Evolutionary conservation across 1,140 invertebrate species (phyloP).

Genomic region (Cydia fagiglandana): DNA sequence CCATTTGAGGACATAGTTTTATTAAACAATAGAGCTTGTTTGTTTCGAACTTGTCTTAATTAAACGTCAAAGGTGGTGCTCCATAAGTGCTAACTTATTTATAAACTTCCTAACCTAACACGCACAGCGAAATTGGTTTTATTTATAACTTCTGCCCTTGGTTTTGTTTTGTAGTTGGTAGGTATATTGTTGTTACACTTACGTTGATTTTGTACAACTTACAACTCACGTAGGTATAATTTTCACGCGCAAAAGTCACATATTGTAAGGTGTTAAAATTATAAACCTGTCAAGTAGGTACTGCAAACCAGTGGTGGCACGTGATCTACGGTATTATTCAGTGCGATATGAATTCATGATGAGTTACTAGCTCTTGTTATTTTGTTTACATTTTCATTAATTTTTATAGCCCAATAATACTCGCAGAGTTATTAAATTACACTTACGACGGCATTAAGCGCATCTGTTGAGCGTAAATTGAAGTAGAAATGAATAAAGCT

Average conservation of each 20-base stretch:
- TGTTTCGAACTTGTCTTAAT: neutral
- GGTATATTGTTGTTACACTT: neutral
- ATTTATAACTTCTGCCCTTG: neutral
- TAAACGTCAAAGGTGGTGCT: neutral
- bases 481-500: neutral
- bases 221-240: neutral
- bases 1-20: neutral
- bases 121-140: neutral
- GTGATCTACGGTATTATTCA: too few relatives aligned
- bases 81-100: constrained; percentile 4
- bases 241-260: neutral
- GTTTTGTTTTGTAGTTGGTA: neutral
- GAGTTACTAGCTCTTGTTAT: neutral
- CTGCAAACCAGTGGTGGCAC: too few relatives aligned
- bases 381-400: neutral
- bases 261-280: neutral
- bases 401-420: neutral
- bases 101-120: constrained; percentile 5
- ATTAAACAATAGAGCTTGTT: neutral
- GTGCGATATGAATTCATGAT: too few relatives aligned
- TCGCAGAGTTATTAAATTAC: neutral
- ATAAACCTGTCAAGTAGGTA: too few relatives aligned
- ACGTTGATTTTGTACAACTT: neutral
- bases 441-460: neutral
- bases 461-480: neutral